Percentiles rank a stretch among this genome's conserved stretches.
Evolutionary conservation across 2,797 vertebrate genomes (phyloP).

Genomic region (Phalloptychus januarius): DNA sequence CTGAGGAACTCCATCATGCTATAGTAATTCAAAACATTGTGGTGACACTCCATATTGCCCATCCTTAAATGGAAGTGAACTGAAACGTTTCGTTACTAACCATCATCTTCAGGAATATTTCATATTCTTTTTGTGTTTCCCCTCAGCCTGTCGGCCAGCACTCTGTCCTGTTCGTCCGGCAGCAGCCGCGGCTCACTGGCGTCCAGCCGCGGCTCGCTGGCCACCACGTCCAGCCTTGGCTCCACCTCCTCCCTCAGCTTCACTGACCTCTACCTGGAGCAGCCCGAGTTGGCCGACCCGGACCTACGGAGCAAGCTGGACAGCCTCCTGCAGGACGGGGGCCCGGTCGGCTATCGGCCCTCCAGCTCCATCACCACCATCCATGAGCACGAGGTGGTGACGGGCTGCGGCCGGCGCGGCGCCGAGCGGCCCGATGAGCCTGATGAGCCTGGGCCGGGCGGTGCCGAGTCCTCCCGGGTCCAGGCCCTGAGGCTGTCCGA

Average conservation of each 20-base stretch:
- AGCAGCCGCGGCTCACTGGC: conserved; percentile 94
- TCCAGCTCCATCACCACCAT: conserved; percentile 96
- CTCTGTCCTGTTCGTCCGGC: conserved; percentile 95
- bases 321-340: conserved; percentile 87
- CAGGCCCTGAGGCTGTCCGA: conserved; percentile 87
- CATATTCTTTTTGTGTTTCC: neutral
- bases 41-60: too few relatives aligned
- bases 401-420: conserved; percentile 2
- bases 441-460: conserved; percentile 21
- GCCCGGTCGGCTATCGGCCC: conserved; percentile 85
- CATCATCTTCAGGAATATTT: neutral
- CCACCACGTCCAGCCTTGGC: conserved; percentile 90
- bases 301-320: conserved; percentile 94
- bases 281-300: conserved; percentile 86
- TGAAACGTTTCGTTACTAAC: too few relatives aligned
- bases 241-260: conserved; percentile 94
- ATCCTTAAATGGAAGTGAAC: too few relatives aligned
- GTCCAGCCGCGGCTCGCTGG: conserved; percentile 92
- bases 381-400: conserved; percentile 90
- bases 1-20: too few relatives aligned
- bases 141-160: conserved; percentile 92
- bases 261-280: conserved; percentile 92
- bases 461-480: conserved; percentile 72
- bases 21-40: too few relatives aligned
- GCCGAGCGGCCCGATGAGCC: conserved; percentile 59